Conservation (phyloP, 2,888 invertebrate species). For the Hemicrepidius hirtus region DNA sequence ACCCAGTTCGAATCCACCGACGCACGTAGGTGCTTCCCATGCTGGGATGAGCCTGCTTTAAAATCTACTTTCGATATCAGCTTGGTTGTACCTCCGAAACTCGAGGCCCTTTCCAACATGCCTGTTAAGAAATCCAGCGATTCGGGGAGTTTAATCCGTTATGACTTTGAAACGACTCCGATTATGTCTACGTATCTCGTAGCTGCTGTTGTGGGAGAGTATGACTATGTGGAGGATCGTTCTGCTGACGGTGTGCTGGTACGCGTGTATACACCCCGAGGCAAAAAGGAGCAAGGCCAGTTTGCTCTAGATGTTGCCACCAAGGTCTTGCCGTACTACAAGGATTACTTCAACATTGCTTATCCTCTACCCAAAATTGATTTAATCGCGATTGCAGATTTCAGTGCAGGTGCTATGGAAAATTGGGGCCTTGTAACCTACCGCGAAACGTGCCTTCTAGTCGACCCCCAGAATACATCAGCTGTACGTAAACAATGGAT, state of each 20-base stretch:
- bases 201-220: constrained; percentile 95
- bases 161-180: constrained; percentile 87
- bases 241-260: constrained; percentile 88
- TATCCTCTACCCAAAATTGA: constrained; percentile 98
- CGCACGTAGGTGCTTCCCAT: constrained; percentile 95
- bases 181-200: constrained; percentile 96
- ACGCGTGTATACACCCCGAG: constrained; percentile 88
- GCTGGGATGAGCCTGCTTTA: constrained; percentile 97
- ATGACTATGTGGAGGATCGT: constrained; percentile 90
- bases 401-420: constrained; percentile 97
- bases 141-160: constrained; percentile 57
- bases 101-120: constrained; percentile 96
- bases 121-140: constrained; percentile 73
- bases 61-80: constrained; percentile 96
- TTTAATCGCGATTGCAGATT: constrained; percentile 95
- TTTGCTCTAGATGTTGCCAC: constrained; percentile 94
- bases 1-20: constrained; percentile 94
- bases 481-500: constrained; percentile 88
- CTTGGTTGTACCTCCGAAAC: constrained; percentile 85
- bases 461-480: constrained; percentile 93
- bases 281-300: constrained; percentile 91
- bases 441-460: constrained; percentile 90
- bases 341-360: constrained; percentile 93
- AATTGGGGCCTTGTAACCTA: constrained; percentile 97
- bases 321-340: constrained; percentile 93